A percentile compares a stretch with the other conserved stretches of the same genome.
These are phyloP conservation scores for Pedetes capensis DNA, from an alignment of 2,113 vertebrate species.

Conservation along the genomic window DNA sequence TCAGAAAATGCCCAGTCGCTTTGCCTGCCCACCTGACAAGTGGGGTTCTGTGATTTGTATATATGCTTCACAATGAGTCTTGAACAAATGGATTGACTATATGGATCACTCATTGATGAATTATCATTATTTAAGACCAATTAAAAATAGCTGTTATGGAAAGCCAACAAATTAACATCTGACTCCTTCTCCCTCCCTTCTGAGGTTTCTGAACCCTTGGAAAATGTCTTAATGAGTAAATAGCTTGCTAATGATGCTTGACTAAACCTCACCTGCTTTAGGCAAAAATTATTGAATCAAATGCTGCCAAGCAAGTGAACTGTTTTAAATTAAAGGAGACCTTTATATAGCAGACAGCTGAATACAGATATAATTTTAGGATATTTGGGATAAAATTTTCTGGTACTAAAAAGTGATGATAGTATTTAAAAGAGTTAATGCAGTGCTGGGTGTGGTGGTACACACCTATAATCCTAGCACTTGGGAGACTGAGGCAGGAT, in stretches of 20 bases:
- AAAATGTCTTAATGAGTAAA: constrained; percentile 52
- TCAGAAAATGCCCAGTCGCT: background rate
- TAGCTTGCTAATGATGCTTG: constrained; percentile 14
- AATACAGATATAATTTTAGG: background rate
- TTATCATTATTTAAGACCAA: background rate
- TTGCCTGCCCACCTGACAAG: background rate
- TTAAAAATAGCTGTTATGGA: background rate
- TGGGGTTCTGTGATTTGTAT: background rate
- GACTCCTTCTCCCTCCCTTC: background rate
- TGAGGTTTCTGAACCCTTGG: background rate
- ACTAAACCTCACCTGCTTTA: background rate
- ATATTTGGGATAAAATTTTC: background rate
- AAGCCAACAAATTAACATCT: background rate
- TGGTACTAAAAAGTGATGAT: background rate
- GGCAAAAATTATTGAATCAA: constrained; percentile 38
- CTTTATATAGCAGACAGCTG: background rate
- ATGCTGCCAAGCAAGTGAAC: constrained; percentile 27
- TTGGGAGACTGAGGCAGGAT: too few relatives aligned
- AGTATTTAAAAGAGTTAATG: background rate
- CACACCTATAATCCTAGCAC: too few relatives aligned
- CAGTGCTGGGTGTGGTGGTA: too few relatives aligned
- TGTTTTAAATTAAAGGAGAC: constrained; percentile 26
- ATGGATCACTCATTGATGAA: background rate
- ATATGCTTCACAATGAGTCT: background rate
- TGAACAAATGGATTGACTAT: background rate